These are phyloP conservation scores for Synanthedon vespiformis DNA, from an alignment of 2,888 invertebrate genomes.

Conservation along the genomic window DNA sequence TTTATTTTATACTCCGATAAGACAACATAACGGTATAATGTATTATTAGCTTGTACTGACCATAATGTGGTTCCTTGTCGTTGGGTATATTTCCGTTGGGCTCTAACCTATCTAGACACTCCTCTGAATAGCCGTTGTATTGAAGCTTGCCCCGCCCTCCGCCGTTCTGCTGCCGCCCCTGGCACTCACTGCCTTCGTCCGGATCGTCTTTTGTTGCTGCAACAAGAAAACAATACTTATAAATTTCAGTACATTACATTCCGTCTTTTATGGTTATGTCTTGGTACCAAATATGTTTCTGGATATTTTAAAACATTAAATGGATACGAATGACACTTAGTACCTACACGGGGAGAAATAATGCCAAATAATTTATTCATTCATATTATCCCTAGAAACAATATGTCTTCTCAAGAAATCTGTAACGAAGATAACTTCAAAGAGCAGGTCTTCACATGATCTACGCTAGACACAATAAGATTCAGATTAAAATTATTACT, in stretches of 20 bases:
- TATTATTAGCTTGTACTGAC: constrained; percentile 22
- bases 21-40: neutral
- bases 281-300: too few species aligned
- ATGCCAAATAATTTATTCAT: too few species aligned
- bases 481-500: neutral
- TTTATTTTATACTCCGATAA: too few species aligned
- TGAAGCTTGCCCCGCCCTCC: constrained; percentile 83
- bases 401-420: too few species aligned
- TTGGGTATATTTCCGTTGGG: constrained; percentile 93
- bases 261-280: too few species aligned
- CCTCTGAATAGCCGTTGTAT: constrained; percentile 94
- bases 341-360: too few species aligned
- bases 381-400: too few species aligned
- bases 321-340: too few species aligned
- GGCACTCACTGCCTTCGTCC: constrained; percentile 70
- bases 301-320: too few species aligned
- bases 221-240: constrained; percentile 42
- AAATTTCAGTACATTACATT: neutral
- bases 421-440: too few species aligned
- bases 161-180: constrained; percentile 71
- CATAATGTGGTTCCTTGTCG: constrained; percentile 79
- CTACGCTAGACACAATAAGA: too few species aligned
- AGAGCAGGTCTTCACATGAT: too few species aligned
- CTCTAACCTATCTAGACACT: constrained; percentile 92
- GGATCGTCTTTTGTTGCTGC: constrained; percentile 93